Evolutionary conservation across 2,797 vertebrate species (phyloP).

Genomic region (Pterois miles): DNA sequence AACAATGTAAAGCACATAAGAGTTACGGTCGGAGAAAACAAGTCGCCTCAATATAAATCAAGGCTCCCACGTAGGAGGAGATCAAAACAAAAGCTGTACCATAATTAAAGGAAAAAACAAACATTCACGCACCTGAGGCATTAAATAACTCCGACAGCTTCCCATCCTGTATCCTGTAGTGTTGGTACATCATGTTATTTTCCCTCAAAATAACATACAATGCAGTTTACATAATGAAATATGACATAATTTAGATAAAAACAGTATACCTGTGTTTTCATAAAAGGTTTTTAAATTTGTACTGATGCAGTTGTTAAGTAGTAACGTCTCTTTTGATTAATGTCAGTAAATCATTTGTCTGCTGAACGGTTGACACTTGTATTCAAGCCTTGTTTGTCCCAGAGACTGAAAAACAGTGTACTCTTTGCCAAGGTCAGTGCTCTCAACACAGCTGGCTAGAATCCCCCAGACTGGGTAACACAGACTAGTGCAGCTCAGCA

Average conservation of each 20-base stretch:
- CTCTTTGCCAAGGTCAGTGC: constrained; percentile 79
- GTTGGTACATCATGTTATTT: constrained; percentile 9
- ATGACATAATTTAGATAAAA: neutral
- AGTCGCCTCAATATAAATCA: constrained; percentile 26
- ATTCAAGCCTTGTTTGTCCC: constrained; percentile 68
- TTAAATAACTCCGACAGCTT: constrained; percentile 56
- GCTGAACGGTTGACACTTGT: constrained; percentile 48
- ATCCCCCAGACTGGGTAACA: constrained; percentile 72
- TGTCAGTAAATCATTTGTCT: constrained; percentile 42
- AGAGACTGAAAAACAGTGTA: constrained; percentile 61
- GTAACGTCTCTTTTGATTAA: constrained; percentile 16
- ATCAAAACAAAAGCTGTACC: constrained; percentile 13
- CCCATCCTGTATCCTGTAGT: constrained; percentile 60
- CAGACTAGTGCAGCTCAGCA: constrained; percentile 76
- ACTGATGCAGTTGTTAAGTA: neutral
- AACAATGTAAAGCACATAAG: neutral
- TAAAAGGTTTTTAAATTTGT: neutral
- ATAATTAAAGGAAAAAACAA: constrained; percentile 10
- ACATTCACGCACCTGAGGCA: constrained; percentile 52
- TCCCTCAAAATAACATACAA: constrained; percentile 23
- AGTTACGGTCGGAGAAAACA: constrained; percentile 22
- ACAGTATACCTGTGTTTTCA: neutral
- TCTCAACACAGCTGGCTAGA: constrained; percentile 77
- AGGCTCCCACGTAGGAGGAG: constrained; percentile 6
- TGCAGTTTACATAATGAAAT: constrained; percentile 1